Conservation (phyloP, 1,140 invertebrate genomes). For the Thaumatotibia leucotreta region DNA sequence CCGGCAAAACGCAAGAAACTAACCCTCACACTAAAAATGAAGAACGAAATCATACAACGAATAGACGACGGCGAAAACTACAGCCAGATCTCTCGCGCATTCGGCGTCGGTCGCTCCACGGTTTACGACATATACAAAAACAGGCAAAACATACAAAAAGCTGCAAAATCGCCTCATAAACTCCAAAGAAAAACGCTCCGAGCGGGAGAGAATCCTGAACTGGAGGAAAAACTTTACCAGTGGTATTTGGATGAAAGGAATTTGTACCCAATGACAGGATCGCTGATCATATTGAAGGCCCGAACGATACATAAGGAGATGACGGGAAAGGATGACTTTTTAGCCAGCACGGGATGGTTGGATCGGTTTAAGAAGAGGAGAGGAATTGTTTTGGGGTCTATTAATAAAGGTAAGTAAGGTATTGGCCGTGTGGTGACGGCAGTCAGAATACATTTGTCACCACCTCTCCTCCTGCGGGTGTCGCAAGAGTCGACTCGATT, state of each 20-base stretch:
- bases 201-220: background rate
- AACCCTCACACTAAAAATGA: background rate
- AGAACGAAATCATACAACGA: background rate
- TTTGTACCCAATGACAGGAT: background rate
- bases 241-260: background rate
- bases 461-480: too few relatives aligned
- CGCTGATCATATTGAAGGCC: background rate
- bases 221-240: background rate
- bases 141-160: background rate
- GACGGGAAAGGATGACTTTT: background rate
- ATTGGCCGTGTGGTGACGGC: too few relatives aligned
- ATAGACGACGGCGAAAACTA: background rate
- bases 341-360: background rate
- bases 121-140: background rate
- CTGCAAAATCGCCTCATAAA: background rate
- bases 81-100: background rate
- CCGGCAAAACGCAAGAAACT: background rate
- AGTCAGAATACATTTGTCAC: too few relatives aligned
- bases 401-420: background rate
- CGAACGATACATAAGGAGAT: background rate
- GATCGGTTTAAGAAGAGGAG: slow-evolving; percentile 6
- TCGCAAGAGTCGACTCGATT: too few relatives aligned
- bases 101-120: background rate
- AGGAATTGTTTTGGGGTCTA: background rate
- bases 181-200: background rate